phyloP scores from a whole-genome alignment of 2,888 invertebrate genomes.

The Galeruca laticollis region DNA sequence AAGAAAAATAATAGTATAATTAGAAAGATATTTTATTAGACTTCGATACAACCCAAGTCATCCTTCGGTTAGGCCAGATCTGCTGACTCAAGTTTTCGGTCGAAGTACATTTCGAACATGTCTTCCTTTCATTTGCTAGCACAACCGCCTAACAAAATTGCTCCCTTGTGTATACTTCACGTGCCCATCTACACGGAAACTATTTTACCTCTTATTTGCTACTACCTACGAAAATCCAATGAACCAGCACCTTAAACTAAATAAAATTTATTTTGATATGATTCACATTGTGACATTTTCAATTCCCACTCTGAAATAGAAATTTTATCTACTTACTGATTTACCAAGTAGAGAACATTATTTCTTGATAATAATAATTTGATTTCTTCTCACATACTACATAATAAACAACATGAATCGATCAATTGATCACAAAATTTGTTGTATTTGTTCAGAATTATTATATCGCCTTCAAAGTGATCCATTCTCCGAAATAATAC shows the following conservation, averaged over 20 bases:
- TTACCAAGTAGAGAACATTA: too few species aligned
- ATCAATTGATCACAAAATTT: too few species aligned
- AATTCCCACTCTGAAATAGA: constrained; percentile 4
- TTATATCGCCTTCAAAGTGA: too few species aligned
- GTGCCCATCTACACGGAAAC: constrained; percentile 44
- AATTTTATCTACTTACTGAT: too few species aligned
- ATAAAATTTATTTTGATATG: constrained; percentile 32
- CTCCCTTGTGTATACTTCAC: constrained; percentile 44
- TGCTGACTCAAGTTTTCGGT: constrained; percentile 34
- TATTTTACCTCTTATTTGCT: constrained; percentile 44
- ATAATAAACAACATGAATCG: too few species aligned
- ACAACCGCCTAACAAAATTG: constrained; percentile 42
- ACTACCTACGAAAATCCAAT: constrained; percentile 34
- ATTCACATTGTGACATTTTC: constrained; percentile 16
- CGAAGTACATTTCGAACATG: constrained; percentile 37
- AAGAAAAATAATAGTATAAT: constrained; percentile 21
- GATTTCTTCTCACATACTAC: too few species aligned
- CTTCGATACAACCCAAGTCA: constrained; percentile 28
- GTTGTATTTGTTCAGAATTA: too few species aligned
- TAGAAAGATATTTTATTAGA: neutral
- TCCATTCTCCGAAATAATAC: too few species aligned
- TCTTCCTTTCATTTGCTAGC: constrained; percentile 40
- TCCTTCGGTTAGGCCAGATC: constrained; percentile 34
- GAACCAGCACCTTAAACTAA: constrained; percentile 30
- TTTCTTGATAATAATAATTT: too few species aligned